Evolutionary conservation across 2,888 invertebrate genomes (phyloP), one percentile per base, ranked within the genome.

Genomic region (Steromphala cineraria): DNA sequence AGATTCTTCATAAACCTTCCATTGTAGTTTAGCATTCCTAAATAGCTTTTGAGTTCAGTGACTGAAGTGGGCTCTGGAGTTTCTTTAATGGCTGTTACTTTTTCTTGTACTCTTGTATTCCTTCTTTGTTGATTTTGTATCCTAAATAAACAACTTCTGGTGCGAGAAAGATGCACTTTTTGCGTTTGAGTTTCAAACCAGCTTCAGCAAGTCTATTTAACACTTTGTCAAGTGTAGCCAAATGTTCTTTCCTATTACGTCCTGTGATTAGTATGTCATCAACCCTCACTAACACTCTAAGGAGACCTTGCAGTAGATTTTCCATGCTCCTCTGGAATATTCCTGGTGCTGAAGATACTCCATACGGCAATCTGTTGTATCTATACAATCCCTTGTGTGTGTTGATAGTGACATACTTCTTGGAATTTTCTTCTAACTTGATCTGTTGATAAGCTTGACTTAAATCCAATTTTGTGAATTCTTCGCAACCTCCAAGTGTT

Each of bases 11-110:
- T 24, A 53, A 82, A 82, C 40, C 55, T 75, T 17, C 52, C 28
- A 62, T 80, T 77, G 71, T 77, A 67, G 52, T 79, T 79, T 15
- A 81, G n/a, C 31, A 75, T 17, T 36, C 36, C 36, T 36, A 36
- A 36, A 7, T 36, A 2, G 36, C 36, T 36, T 36, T 84, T 80
- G n/a, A 90, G 78, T 62, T 90, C 82, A 31, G 81, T 81, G 7
- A 87, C 67, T 76, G 87, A 87, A 21, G 78, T 84, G 13, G 90
- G 89, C 0, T 74, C 75, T 40, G 90, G 89, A 77, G 88, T 86
- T 15, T 87, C 79, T 15, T 75, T 67, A 28, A 91, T 86, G 0
- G 89, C 89, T 19, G 84, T 79, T 0, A 86, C 80, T 67, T 89
- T 89, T 17, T 83, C 77, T 15, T 84, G 81, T 4, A 82, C 74